These are phyloP conservation scores for Oreonectes daqikongensis DNA, from an alignment of 2,797 vertebrate genomes.

Conservation along the genomic window DNA sequence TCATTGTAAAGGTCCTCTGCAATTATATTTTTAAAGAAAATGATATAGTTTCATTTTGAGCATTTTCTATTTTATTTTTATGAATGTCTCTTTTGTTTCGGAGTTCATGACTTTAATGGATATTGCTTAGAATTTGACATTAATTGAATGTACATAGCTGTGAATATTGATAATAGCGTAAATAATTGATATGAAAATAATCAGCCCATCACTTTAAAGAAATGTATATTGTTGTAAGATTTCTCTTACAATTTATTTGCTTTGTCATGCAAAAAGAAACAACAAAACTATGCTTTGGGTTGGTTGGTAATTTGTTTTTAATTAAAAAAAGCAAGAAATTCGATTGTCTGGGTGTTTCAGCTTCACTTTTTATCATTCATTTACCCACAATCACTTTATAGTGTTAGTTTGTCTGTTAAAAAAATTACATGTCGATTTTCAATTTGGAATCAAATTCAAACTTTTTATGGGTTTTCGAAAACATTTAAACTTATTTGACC, in stretches of 20 bases:
- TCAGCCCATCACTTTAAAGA: constrained; percentile 64
- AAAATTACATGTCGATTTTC: not conserved
- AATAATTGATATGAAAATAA: constrained; percentile 55
- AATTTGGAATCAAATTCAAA: not conserved
- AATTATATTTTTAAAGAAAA: constrained; percentile 77
- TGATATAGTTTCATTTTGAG: constrained; percentile 65
- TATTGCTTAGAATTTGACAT: not conserved
- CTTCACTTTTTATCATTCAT: constrained; percentile 55
- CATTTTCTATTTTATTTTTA: constrained; percentile 58
- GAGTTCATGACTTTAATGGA: constrained; percentile 61
- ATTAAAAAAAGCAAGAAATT: constrained; percentile 69
- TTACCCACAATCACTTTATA: constrained; percentile 12
- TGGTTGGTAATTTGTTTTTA: constrained; percentile 77
- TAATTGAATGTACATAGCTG: constrained; percentile 76
- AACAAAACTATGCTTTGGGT: constrained; percentile 63
- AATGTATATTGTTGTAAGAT: constrained; percentile 65
- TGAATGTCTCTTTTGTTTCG: constrained; percentile 57
- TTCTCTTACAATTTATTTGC: constrained; percentile 78
- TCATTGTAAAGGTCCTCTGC: constrained; percentile 65
- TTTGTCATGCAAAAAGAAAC: constrained; percentile 64
- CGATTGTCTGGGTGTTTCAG: not conserved
- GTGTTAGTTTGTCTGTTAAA: not conserved
- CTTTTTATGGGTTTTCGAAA: not conserved
- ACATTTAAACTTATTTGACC: not conserved
- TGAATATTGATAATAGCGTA: constrained; percentile 79